phyloP scores from a whole-genome alignment of 2,113 vertebrate genomes.

The Nesogale talazaci region DNA sequence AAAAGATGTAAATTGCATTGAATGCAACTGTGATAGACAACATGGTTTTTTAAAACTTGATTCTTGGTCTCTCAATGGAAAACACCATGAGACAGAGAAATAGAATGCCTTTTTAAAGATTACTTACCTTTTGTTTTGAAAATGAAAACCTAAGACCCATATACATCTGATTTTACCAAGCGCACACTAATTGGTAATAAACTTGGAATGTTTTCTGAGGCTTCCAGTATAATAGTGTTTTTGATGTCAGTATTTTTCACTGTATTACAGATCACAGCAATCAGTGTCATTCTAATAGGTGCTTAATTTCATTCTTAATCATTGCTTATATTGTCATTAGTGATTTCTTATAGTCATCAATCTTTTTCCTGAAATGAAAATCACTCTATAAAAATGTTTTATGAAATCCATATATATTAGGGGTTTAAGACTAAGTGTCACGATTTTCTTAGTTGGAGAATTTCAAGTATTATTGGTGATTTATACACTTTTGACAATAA shows the following conservation, averaged over 20 bases:
- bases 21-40: neutral
- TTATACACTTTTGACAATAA: too few species aligned
- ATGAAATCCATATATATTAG: too few species aligned
- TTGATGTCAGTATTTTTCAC: neutral
- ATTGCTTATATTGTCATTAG: neutral
- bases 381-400: neutral
- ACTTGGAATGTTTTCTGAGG: neutral
- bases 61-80: neutral
- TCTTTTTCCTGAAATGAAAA: neutral
- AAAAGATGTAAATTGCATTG: neutral
- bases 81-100: neutral
- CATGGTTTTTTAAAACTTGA: neutral
- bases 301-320: neutral
- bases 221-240: neutral
- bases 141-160: neutral
- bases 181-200: neutral
- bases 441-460: neutral
- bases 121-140: constrained; percentile 4
- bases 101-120: constrained; percentile 2
- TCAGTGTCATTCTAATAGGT: neutral
- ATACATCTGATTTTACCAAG: neutral
- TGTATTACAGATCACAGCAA: neutral
- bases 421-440: neutral
- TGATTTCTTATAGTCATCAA: neutral
- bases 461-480: neutral